A percentile compares a stretch with the other conserved stretches of the same genome.
phyloP scores from a whole-genome alignment of 1,140 invertebrate species.

The Drosophila ironensis region DNA sequence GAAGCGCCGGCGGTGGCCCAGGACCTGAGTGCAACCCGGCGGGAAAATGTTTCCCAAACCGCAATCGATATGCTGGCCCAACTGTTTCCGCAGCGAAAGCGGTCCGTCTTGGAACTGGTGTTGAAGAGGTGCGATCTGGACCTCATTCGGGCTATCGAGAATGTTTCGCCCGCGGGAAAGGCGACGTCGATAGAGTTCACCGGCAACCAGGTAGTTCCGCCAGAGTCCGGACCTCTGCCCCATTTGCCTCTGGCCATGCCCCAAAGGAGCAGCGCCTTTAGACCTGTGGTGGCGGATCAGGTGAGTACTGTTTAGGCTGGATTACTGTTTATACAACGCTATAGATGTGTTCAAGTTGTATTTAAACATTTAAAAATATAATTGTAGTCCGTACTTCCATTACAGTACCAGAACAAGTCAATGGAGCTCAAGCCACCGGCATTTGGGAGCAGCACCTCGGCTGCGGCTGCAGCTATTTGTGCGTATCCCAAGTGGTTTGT shows the following conservation, averaged over 20 bases:
- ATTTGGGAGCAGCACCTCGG: constrained; percentile 31
- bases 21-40: constrained; percentile 54
- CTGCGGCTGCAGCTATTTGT: constrained; percentile 54
- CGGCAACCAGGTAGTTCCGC: not conserved
- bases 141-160: constrained; percentile 85
- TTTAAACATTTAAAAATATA: not conserved
- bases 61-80: constrained; percentile 92
- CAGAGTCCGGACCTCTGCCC: constrained; percentile 2
- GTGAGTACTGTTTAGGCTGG: too few species aligned
- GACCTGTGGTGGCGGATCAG: constrained; percentile 66
- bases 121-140: constrained; percentile 93
- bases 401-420: constrained; percentile 47
- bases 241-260: constrained; percentile 34
- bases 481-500: constrained; percentile 81
- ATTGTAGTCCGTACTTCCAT: too few species aligned
- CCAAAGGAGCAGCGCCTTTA: constrained; percentile 65
- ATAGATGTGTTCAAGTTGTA: too few species aligned
- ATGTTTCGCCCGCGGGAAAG: constrained; percentile 54
- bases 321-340: too few species aligned
- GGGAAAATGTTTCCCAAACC: constrained; percentile 83
- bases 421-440: constrained; percentile 31
- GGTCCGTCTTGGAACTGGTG: constrained; percentile 93
- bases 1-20: constrained; percentile 45
- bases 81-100: constrained; percentile 93
- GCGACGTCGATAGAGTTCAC: not conserved